Conservation (phyloP, 2,113 vertebrate genomes). For the Barbus barbus region DNA sequence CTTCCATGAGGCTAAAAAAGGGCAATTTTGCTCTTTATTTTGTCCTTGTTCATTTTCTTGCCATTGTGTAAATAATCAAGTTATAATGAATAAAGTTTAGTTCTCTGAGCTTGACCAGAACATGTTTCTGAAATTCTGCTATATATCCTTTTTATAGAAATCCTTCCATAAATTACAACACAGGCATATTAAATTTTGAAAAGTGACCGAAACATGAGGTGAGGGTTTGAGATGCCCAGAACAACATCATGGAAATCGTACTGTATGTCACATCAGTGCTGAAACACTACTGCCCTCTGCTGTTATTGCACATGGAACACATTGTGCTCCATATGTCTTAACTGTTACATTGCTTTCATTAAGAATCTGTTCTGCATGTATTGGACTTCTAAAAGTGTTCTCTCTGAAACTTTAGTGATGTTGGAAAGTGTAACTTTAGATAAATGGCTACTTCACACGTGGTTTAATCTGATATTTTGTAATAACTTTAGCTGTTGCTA, state of each 20-base stretch:
- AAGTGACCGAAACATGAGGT: background rate
- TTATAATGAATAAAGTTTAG: background rate
- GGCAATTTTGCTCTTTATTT: background rate
- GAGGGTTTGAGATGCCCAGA: background rate
- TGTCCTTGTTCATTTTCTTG: background rate
- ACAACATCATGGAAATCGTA: background rate
- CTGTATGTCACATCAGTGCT: background rate
- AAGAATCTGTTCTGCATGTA: background rate
- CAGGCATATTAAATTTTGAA: background rate
- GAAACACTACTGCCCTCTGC: slow-evolving; percentile 37
- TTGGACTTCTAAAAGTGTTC: background rate
- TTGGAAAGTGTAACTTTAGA: background rate
- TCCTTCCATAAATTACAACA: background rate
- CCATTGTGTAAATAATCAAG: background rate
- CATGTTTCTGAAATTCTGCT: background rate
- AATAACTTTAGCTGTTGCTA: background rate
- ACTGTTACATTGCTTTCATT: background rate
- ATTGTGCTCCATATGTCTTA: background rate
- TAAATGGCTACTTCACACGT: background rate
- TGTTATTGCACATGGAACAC: background rate
- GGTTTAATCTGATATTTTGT: background rate
- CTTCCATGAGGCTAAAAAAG: background rate
- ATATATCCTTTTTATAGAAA: background rate
- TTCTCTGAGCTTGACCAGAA: background rate
- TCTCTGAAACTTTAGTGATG: background rate